phyloP scores from a whole-genome alignment of 2,888 invertebrate species.

The Phengaris arion region DNA sequence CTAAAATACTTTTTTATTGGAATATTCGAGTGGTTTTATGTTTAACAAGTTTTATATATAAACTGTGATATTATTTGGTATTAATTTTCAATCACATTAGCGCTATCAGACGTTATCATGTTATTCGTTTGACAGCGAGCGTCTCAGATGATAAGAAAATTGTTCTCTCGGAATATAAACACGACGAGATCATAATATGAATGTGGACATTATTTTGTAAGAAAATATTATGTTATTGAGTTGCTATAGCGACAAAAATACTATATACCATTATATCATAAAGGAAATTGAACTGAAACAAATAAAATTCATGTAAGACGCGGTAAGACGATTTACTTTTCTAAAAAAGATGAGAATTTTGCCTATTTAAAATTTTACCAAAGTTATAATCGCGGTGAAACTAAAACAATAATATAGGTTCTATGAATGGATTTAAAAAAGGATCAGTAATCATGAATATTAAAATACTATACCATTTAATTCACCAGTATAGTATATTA shows the following conservation, averaged over 20 bases:
- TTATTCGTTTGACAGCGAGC: constrained; percentile 29
- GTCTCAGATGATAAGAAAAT: constrained; percentile 46
- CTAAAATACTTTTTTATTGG: no score
- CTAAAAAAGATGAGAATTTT: no score
- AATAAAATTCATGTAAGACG: not conserved
- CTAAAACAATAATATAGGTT: no score
- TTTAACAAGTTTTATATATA: not conserved
- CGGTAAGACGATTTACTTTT: no score
- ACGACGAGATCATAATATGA: not conserved
- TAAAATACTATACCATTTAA: no score
- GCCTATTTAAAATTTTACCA: no score
- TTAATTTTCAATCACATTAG: constrained; percentile 11
- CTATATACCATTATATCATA: not conserved
- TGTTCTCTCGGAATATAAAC: constrained; percentile 12
- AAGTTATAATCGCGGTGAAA: no score
- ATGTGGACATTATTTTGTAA: not conserved
- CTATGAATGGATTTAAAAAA: no score
- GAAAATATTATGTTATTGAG: not conserved
- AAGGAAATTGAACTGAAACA: not conserved
- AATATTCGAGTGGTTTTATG: not conserved
- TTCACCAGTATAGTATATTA: no score
- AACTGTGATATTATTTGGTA: not conserved
- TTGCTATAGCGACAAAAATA: not conserved
- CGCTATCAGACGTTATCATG: constrained; percentile 28
- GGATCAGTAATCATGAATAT: no score